Base-by-base conservation (phyloP, 2,113 vertebrate species). In the Tupaia tana region DNA sequence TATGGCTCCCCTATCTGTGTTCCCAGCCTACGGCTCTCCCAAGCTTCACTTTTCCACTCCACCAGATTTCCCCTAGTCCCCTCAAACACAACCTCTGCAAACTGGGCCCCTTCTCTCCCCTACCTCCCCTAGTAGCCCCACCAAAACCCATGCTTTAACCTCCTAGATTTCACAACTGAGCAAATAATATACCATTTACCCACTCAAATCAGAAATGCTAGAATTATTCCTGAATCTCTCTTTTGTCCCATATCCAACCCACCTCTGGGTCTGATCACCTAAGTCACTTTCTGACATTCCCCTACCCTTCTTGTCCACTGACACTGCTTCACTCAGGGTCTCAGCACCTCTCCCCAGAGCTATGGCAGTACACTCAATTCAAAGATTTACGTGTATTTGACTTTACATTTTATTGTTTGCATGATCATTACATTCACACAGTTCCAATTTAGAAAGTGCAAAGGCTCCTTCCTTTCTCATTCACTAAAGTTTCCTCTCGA, bases 381-480 rank as follows among this genome's bases (percentile, higher is more conserved):
- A 61, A 94, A 89, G 64, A 82, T 22, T 88, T 77, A 71, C 84
- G 85, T 29, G 52, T 67, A 69, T 43, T 34, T 87, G 29, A 79
- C 54, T 92, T 61, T 84, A 90, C 61, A 29, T 75, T 75, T 93
- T 80, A 77, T 75, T 86, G 63, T 94, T 88, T 88, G 63, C 71
- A 61, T 61, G 67, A 24, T 27, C 80, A 75, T 59, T 87, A 83
- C 11, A 67, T 58, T 93, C 52, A 77, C 18, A 73, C n/a, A 34
- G 54, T 54, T 91, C 78, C 92, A 75, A 90, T 95, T 92, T 20
- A 87, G 11, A 89, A 91, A 34, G 0, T 54, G 7, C 34, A 70
- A 77, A 83, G 29, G 1, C 13, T 75, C 58, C 34, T 27, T 90
- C 61, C 19, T 29, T 31, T 10, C 16, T 73, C 27, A 7, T 56